Conservation (phyloP, 2,888 invertebrate genomes). For the Dyspetes luteomarginatus region DNA sequence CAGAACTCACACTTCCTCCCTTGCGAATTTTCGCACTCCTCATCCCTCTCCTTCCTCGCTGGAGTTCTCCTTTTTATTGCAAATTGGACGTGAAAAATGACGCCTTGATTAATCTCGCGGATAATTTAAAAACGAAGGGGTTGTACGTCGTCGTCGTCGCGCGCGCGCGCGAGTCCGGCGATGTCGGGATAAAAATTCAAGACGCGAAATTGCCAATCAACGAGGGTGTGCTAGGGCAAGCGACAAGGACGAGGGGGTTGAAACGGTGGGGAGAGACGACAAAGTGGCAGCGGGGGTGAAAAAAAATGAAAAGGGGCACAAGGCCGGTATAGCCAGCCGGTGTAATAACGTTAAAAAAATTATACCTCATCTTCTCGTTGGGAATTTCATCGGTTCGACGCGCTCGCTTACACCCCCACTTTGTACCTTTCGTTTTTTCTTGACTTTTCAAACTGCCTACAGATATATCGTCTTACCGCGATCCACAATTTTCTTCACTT, state of each 20-base stretch:
- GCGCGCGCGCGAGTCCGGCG: constrained; percentile 66
- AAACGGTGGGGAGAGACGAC: constrained; percentile 50
- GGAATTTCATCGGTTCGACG: constrained; percentile 82
- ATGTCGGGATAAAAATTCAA: constrained; percentile 82
- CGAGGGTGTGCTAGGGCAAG: constrained; percentile 70
- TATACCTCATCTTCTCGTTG: constrained; percentile 77
- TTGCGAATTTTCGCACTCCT: constrained; percentile 40
- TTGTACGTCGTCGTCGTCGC: constrained; percentile 73
- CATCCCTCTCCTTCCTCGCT: constrained; percentile 38
- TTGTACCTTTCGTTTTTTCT: not conserved
- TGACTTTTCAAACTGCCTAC: not conserved
- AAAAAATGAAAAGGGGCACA: constrained; percentile 68
- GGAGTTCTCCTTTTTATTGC: constrained; percentile 80
- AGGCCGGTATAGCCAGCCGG: constrained; percentile 69
- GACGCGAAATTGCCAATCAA: constrained; percentile 84
- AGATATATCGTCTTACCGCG: no score
- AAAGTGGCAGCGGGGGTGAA: constrained; percentile 53
- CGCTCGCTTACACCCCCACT: constrained; percentile 70
- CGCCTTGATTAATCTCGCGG: constrained; percentile 84
- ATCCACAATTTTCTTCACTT: no score
- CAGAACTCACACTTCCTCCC: constrained; percentile 30
- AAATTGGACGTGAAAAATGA: constrained; percentile 84
- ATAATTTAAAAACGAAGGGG: constrained; percentile 84
- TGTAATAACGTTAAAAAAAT: constrained; percentile 83
- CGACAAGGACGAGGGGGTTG: constrained; percentile 51